These are phyloP conservation scores for Tromatobia lineatoria DNA, from an alignment of 2,888 invertebrate species.

Conservation along the genomic window DNA sequence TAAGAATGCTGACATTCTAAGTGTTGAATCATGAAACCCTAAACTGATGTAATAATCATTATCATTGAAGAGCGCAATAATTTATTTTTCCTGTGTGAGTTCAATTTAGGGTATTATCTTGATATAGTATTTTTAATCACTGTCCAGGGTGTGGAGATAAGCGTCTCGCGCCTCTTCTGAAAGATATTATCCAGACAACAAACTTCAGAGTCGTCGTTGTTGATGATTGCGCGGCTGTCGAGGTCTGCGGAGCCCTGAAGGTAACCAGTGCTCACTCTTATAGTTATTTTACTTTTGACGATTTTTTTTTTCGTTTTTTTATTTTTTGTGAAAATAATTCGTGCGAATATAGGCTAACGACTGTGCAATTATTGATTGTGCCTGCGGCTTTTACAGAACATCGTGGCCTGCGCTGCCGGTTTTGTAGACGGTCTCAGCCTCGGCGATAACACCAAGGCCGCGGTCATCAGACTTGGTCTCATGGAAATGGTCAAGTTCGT, in stretches of 20 bases:
- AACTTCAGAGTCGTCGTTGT: constrained; percentile 90
- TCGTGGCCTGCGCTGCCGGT: constrained; percentile 90
- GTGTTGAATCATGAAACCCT: too few relatives aligned
- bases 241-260: constrained; percentile 90
- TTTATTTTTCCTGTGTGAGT: not conserved
- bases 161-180: constrained; percentile 86
- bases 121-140: constrained; percentile 10
- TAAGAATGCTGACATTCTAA: too few relatives aligned
- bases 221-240: constrained; percentile 89
- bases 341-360: constrained; percentile 16
- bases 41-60: constrained; percentile 9
- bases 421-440: constrained; percentile 89
- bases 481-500: constrained; percentile 90
- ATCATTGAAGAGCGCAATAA: not conserved
- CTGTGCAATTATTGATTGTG: constrained; percentile 8
- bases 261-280: constrained; percentile 66
- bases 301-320: not conserved
- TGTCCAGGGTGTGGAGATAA: constrained; percentile 85
- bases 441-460: constrained; percentile 91
- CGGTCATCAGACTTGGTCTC: constrained; percentile 89
- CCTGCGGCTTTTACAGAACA: constrained; percentile 86
- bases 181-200: constrained; percentile 88
- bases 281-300: constrained; percentile 2
- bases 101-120: not conserved
- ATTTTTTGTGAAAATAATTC: not conserved